Base-by-base conservation (phyloP, 2,797 vertebrate species). In the Scolopax rusticola region DNA sequence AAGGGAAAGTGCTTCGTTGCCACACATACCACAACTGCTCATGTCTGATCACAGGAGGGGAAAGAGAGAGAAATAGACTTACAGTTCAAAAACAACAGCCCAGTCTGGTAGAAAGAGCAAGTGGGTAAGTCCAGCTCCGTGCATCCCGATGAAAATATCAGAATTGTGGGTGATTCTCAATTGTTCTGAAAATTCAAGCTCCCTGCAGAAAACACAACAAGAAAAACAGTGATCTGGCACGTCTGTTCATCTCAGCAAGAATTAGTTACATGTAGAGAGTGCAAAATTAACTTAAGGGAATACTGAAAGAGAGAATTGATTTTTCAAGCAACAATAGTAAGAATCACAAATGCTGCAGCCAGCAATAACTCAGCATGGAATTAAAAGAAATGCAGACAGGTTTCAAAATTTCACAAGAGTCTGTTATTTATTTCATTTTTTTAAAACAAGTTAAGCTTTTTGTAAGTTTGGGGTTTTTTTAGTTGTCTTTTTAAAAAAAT, bases 21-120 rank as follows among this genome's bases (percentile, higher is more conserved):
- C 33, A 28, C 4, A 3, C 2, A 67, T 30, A 53, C 28, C 51
- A 32, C 51, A 53, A 53, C 51, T 53, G 51, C 28, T 53, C 11
- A 53, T 19, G 51, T 18, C 51, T 30, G 51, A 30, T 53, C 51
- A 30, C 5, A 33, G 57, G 27, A 38, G 32, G 12, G 21, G 9
- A 47, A 92, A 87, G 36, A 63, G 13, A 56, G 21, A 54, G 47
- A 69, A 11, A 71, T 6, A 88, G n/a, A 98, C 99, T 98, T 97
- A 99, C 99, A 99, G 98, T 96, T 99, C 99, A 92, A 99, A 99
- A 54, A 99, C 98, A 85, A 99, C 99, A 83, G 99, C 99, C 99
- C 99, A 99, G 98, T 99, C 99, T 7, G 99, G 99, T 36, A 99
- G 98, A 95, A 99, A 99, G 81, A 99, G 99, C 89, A 99, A 98